A percentile compares a stretch with the other conserved stretches of the same genome.
These are phyloP conservation scores for Drosophila parabipectinata DNA, from an alignment of 1,140 invertebrate genomes.

Conservation along the genomic window DNA sequence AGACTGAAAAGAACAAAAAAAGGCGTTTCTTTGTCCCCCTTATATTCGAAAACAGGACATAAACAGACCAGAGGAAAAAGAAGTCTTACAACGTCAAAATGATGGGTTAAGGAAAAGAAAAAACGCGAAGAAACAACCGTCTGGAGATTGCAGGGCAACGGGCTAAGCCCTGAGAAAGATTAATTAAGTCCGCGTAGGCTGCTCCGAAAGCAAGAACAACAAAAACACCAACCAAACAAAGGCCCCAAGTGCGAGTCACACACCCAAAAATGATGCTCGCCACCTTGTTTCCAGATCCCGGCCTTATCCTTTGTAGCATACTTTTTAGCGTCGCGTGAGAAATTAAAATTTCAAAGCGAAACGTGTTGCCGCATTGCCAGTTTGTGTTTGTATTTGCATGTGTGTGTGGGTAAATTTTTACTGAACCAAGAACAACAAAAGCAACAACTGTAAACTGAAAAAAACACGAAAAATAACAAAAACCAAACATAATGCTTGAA, in stretches of 20 bases:
- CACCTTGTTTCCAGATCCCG: constrained; percentile 17
- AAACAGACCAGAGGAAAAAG: constrained; percentile 23
- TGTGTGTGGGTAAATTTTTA: constrained; percentile 25
- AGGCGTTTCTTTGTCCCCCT: constrained; percentile 33
- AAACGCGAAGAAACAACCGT: constrained; percentile 11
- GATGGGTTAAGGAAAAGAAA: constrained; percentile 1
- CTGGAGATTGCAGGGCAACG: constrained; percentile 58
- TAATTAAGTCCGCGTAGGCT: constrained; percentile 73
- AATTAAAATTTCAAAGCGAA: constrained; percentile 79
- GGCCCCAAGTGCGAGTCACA: neutral
- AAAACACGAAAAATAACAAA: constrained; percentile 43
- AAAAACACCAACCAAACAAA: constrained; percentile 19
- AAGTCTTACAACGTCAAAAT: constrained; percentile 47
- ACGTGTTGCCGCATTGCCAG: constrained; percentile 57
- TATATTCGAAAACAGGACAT: constrained; percentile 38
- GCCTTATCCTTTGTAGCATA: constrained; percentile 52
- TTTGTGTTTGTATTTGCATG: constrained; percentile 16
- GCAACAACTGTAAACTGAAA: constrained; percentile 22
- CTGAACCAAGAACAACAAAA: constrained; percentile 51
- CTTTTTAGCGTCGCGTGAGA: constrained; percentile 73
- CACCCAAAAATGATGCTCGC: constrained; percentile 11
- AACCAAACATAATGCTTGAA: constrained; percentile 63
- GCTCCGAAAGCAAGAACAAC: constrained; percentile 26
- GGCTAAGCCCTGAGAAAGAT: constrained; percentile 74
- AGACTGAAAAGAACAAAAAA: constrained; percentile 8